phyloP scores from a whole-genome alignment of 2,797 vertebrate species.

The Phalloptychus januarius region DNA sequence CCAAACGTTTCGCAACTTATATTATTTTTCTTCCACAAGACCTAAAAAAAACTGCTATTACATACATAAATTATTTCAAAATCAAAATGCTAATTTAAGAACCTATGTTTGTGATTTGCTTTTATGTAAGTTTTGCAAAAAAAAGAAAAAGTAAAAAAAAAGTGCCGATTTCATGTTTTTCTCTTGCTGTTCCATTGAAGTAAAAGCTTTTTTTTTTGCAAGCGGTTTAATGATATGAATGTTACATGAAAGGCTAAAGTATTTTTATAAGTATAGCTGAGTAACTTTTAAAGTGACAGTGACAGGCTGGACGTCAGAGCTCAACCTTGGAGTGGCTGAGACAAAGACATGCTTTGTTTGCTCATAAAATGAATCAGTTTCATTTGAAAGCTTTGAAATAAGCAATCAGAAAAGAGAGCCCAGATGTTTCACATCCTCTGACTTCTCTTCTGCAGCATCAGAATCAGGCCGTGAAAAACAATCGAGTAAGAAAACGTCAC shows the following conservation, averaged over 20 bases:
- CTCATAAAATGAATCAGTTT: background rate
- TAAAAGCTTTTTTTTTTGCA: background rate
- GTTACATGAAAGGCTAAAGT: background rate
- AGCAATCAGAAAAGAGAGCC: background rate
- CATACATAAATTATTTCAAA: background rate
- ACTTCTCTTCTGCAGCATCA: background rate
- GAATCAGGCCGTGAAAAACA: background rate
- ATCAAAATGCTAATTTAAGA: background rate
- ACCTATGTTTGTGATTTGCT: background rate
- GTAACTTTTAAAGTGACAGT: background rate
- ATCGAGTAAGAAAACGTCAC: no score
- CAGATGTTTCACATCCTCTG: background rate
- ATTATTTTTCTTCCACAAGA: background rate
- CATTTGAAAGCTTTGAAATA: background rate
- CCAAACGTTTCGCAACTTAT: background rate
- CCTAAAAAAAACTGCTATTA: background rate
- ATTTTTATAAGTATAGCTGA: background rate
- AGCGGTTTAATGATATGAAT: background rate
- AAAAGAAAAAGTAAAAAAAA: background rate
- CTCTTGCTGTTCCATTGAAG: background rate
- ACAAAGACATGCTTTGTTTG: background rate
- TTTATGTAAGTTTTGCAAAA: background rate
- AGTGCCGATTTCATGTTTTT: no score
- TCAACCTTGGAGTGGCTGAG: background rate
- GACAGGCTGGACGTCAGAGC: background rate